Percentiles rank a stretch among this genome's conserved stretches.
Evolutionary conservation across 2,113 vertebrate species (phyloP).

Genomic region (Lates calcarifer): DNA sequence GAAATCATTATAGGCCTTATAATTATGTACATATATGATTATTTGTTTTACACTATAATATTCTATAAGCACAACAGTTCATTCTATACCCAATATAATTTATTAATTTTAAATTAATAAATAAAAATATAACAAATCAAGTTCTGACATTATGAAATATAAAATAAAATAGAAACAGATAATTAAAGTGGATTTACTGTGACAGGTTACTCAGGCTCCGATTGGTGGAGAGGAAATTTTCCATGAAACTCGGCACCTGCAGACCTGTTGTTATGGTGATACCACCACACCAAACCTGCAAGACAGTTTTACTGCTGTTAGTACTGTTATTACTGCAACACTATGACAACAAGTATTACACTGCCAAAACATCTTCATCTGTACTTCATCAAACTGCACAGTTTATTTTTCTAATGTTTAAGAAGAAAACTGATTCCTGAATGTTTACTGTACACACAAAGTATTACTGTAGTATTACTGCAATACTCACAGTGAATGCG

Average conservation of each 20-base stretch:
- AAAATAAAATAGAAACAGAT: background rate
- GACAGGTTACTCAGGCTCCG: constrained; percentile 87
- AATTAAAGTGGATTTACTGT: constrained; percentile 72
- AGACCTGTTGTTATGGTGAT: constrained; percentile 89
- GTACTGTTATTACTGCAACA: background rate
- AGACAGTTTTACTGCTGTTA: constrained; percentile 26
- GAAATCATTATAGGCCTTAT: background rate
- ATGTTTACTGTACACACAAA: too few relatives aligned
- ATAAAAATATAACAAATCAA: background rate
- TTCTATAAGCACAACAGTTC: background rate
- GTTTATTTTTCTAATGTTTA: too few relatives aligned
- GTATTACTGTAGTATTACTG: background rate
- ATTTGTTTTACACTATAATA: background rate
- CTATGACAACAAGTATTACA: background rate
- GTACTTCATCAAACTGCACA: too few relatives aligned
- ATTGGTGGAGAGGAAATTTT: constrained; percentile 86
- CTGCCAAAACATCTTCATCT: background rate
- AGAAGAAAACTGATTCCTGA: too few relatives aligned
- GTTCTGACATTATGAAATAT: background rate
- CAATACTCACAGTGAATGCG: constrained; percentile 91
- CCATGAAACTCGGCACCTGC: constrained; percentile 93
- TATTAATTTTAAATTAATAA: background rate
- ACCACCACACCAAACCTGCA: constrained; percentile 94
- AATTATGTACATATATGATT: background rate
- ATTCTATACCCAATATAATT: background rate